Evolutionary conservation across 2,797 vertebrate species (phyloP).

Genomic region (Pagetopsis macropterus): DNA sequence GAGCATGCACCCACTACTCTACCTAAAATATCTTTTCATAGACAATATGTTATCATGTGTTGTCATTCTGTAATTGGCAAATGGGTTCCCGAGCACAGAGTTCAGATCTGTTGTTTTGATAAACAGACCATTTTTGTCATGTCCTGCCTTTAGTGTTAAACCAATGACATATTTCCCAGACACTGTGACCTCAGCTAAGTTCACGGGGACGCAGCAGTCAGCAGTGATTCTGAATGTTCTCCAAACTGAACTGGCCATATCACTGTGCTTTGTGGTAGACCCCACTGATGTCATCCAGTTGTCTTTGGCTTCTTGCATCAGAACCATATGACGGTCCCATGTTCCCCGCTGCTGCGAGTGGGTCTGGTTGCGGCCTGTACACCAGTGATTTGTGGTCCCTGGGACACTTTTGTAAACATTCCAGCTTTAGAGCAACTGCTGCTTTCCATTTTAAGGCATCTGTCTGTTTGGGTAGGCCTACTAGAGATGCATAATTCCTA

Average conservation of each 20-base stretch:
- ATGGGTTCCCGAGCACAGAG: constrained; percentile 5
- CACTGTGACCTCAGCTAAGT: constrained; percentile 16
- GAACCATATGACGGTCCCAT: constrained; percentile 38
- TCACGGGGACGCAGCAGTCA: constrained; percentile 13
- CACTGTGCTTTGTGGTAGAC: constrained; percentile 41
- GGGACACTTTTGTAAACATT: constrained; percentile 63
- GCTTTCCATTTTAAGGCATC: constrained; percentile 56
- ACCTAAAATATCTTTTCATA: background rate
- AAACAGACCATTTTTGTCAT: background rate
- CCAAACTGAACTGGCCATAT: constrained; percentile 18
- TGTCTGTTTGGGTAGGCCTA: constrained; percentile 35
- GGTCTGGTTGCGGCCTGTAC: constrained; percentile 37
- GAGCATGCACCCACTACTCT: background rate
- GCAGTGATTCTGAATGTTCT: constrained; percentile 24
- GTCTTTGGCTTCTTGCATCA: constrained; percentile 50
- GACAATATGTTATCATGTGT: background rate
- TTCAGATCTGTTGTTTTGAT: background rate
- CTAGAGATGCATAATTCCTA: constrained; percentile 13
- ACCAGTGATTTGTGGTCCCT: constrained; percentile 61
- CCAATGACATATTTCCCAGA: background rate
- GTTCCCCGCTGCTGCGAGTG: constrained; percentile 34
- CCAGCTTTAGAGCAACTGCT: constrained; percentile 52
- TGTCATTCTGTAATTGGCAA: constrained; percentile 1
- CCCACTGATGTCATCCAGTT: constrained; percentile 58
- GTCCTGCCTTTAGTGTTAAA: constrained; percentile 16